Base-by-base conservation (phyloP, 2,797 vertebrate genomes). In the Sylvilagus floridanus region DNA sequence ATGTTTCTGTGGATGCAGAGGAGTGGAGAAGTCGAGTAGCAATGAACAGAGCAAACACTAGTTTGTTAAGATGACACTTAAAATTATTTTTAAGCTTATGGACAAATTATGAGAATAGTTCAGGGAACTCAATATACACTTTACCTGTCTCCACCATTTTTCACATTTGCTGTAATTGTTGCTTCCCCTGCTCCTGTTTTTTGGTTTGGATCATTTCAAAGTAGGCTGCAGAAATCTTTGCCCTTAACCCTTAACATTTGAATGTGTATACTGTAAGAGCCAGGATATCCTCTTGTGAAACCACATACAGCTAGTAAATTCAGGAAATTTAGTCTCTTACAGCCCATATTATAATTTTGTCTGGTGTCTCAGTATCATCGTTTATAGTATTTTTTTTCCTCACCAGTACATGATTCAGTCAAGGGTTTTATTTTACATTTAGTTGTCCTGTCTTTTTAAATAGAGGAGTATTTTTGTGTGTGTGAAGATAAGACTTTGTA, bases 1-100 rank as follows among this genome's bases (percentile, higher is more conserved):
- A 32, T 84, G 21, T 93, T 88, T 92, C 83, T 93, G 26, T 90
- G 71, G 85, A 54, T 37, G 37, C 35, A 54, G 24, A 32, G 50
- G 24, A 78, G 21, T 75, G 24, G n/a, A 90, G n/a, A 65, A 69
- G 66, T 81, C 52, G 42, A 89, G 32, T 60, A 73, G 52, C 50
- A 47, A 35, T 78, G 47, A 92, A 42, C 50, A 32, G 54, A 65
- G 30, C 86, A 57, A 83, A 63, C 54, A 62, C 32, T 76, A 32
- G 6, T 7, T 66, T 79, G 93, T 93, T 84, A 68, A 90, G 54
- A 47, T 62, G 28, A 0, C 42, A 37, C 81, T 75, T 83, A 88
- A 62, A 88, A 91, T 47, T 88, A 71, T 66, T 90, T 95, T 86
- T 65, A 89, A 92, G 89, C 12, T 62, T 85, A 78, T 14, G 79